Conservation (phyloP, 1,140 invertebrate genomes). For the Orussus abietinus region DNA sequence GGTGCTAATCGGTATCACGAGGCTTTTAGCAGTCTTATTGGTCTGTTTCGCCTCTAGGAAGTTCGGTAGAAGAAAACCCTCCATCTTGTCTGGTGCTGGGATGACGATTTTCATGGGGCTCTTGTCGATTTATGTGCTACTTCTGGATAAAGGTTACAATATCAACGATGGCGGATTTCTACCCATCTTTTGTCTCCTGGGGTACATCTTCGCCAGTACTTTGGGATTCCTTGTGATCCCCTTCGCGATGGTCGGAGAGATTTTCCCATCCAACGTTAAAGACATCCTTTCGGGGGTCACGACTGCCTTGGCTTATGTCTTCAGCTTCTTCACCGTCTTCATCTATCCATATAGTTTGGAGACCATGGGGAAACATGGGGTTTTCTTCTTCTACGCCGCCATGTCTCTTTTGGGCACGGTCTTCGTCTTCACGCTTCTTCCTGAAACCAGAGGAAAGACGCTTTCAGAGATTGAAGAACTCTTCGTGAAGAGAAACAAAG, state of each 20-base stretch:
- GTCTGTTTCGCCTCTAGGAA: constrained; percentile 55
- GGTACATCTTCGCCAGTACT: constrained; percentile 61
- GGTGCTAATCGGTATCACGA: constrained; percentile 56
- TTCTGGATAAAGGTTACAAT: constrained; percentile 29
- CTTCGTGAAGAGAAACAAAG: constrained; percentile 42
- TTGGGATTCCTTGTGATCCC: constrained; percentile 64
- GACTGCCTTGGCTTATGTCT: constrained; percentile 63
- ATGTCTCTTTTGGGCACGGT: constrained; percentile 65
- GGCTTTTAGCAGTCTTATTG: constrained; percentile 55
- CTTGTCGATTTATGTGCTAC: constrained; percentile 53
- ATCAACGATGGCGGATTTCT: constrained; percentile 34
- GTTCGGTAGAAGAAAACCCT: constrained; percentile 57
- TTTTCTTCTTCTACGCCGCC: constrained; percentile 69
- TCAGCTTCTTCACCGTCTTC: constrained; percentile 72
- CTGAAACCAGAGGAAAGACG: constrained; percentile 77
- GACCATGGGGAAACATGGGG: constrained; percentile 57
- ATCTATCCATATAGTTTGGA: constrained; percentile 62
- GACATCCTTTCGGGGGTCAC: constrained; percentile 66
- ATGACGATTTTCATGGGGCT: constrained; percentile 60
- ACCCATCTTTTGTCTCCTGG: constrained; percentile 54
- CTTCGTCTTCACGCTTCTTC: constrained; percentile 65
- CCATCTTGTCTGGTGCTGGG: constrained; percentile 59
- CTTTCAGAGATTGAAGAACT: constrained; percentile 68
- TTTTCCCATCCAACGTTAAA: constrained; percentile 64
- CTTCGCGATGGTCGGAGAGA: constrained; percentile 73